Percentiles rank a stretch among this genome's conserved stretches.
Evolutionary conservation across 1,140 invertebrate species (phyloP).

Genomic region (Leptinotarsa undecemlineata): DNA sequence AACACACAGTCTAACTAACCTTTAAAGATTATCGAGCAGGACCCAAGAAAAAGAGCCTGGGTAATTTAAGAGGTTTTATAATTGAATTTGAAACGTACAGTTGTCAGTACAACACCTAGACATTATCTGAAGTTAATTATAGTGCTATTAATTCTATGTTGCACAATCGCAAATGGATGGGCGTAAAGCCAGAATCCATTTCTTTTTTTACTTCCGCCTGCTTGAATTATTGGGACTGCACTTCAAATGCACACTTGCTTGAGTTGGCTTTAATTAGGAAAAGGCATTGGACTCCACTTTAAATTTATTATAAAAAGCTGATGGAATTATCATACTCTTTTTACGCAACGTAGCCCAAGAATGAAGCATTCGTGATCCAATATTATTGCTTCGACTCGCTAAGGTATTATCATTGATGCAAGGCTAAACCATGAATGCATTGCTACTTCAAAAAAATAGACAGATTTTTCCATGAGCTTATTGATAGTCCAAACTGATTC

Average conservation of each 20-base stretch:
- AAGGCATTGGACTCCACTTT: too few relatives aligned
- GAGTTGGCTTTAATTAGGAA: too few relatives aligned
- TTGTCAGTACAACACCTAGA: conserved; percentile 38
- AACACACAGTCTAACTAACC: conserved; percentile 7
- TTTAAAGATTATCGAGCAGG: background rate
- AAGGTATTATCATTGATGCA: too few relatives aligned
- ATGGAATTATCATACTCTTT: too few relatives aligned
- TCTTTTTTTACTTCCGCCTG: conserved; percentile 21
- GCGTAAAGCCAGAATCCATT: background rate
- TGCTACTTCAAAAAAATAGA: too few relatives aligned
- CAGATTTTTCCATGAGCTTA: too few relatives aligned
- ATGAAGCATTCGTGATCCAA: too few relatives aligned
- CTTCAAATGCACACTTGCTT: background rate
- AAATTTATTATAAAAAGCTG: too few relatives aligned
- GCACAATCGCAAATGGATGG: conserved; percentile 12
- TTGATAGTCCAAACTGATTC: too few relatives aligned
- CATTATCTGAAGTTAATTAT: conserved; percentile 47
- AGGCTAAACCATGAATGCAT: too few relatives aligned
- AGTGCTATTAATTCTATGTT: conserved; percentile 24
- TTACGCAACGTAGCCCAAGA: too few relatives aligned
- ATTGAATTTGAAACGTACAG: conserved; percentile 22
- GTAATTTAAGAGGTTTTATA: background rate
- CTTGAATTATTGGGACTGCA: background rate
- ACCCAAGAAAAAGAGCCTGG: background rate
- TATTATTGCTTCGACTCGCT: too few relatives aligned